Conservation (phyloP, 2,797 vertebrate genomes). For the Malacoraja senta region DNA sequence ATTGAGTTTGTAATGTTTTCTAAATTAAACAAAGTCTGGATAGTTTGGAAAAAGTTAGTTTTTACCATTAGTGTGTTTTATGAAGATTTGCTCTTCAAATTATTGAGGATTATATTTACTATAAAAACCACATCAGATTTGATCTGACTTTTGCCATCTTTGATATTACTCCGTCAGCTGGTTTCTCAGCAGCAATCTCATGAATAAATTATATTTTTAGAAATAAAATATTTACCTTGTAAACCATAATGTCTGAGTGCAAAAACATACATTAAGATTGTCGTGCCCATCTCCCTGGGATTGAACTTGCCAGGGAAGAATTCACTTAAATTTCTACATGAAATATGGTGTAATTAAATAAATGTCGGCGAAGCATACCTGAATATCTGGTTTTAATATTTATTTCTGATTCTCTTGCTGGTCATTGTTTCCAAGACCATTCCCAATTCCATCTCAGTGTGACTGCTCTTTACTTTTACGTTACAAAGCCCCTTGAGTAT, state of each 20-base stretch:
- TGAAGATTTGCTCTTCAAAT: neutral
- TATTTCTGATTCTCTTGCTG: neutral
- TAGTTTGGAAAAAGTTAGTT: neutral
- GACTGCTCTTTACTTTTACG: neutral
- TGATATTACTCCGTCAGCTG: conserved; percentile 2
- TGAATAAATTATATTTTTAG: neutral
- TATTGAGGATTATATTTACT: neutral
- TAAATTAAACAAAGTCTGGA: neutral
- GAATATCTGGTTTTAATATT: neutral
- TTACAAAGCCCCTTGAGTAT: neutral
- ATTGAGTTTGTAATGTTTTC: neutral
- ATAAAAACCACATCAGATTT: conserved; percentile 24
- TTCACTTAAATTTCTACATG: neutral
- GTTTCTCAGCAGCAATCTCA: conserved; percentile 24
- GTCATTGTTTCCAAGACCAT: neutral
- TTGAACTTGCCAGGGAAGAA: neutral
- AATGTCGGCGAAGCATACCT: neutral
- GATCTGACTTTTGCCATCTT: conserved; percentile 15
- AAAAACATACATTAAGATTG: neutral
- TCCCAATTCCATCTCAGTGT: neutral
- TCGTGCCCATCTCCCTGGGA: neutral
- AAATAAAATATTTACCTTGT: neutral
- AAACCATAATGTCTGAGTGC: neutral
- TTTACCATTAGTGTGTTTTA: neutral
- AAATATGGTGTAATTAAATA: neutral